Evolutionary conservation across 2,797 vertebrate genomes (phyloP).

Genomic region (Neomorphus geoffroyi): DNA sequence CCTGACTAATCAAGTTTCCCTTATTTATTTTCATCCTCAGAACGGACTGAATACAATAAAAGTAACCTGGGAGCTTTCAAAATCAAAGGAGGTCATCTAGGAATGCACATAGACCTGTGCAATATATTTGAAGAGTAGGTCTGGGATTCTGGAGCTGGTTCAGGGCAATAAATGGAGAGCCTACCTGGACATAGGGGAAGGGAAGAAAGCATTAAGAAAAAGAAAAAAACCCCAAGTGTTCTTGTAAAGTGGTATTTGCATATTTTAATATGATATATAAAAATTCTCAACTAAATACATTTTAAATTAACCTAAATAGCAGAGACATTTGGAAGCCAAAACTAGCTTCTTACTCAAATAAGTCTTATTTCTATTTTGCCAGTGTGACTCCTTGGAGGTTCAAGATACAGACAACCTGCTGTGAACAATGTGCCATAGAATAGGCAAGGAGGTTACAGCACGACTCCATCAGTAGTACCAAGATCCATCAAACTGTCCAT

Average conservation of each 20-base stretch:
- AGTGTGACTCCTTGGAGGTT: background rate
- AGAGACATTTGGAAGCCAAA: background rate
- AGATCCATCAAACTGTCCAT: background rate
- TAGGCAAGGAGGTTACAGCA: background rate
- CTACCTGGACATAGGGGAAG: background rate
- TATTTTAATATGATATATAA: background rate
- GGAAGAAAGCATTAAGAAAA: background rate
- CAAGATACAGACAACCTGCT: background rate
- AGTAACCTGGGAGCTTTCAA: background rate
- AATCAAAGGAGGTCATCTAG: background rate
- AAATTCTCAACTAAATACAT: background rate
- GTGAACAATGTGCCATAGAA: background rate
- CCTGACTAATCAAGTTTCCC: background rate
- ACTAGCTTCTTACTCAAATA: background rate
- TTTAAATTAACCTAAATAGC: background rate
- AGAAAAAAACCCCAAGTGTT: fast-evolving
- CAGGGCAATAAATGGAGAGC: background rate
- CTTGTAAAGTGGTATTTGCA: background rate
- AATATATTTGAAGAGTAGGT: background rate
- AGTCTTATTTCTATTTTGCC: background rate
- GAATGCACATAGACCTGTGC: background rate
- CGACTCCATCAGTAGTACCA: background rate
- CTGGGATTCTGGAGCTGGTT: background rate
- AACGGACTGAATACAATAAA: background rate
- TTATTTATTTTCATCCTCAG: background rate